phyloP scores from a whole-genome alignment of 1,140 invertebrate genomes.

The Pteromalus puparum region DNA sequence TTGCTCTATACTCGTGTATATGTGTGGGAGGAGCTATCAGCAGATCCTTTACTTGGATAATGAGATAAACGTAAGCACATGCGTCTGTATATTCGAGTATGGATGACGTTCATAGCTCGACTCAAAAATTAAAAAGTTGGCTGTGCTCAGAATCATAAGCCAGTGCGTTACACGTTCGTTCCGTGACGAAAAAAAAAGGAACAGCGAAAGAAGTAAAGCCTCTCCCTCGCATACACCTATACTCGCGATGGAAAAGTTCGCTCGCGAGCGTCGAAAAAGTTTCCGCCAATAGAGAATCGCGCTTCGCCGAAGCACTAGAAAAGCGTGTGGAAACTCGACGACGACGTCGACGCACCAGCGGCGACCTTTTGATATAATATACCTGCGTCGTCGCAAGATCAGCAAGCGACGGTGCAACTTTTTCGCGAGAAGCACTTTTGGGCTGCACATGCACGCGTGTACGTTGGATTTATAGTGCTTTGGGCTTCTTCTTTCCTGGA shows the following conservation, averaged over 20 bases:
- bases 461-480: neutral
- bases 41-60: neutral
- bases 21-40: neutral
- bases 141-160: neutral
- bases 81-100: too few relatives aligned
- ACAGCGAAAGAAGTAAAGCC: neutral
- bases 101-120: neutral
- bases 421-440: slow-evolving; percentile 18
- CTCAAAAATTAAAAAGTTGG: neutral
- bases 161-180: too few relatives aligned
- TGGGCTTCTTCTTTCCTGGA: neutral
- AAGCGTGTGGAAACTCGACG: slow-evolving; percentile 12
- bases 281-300: neutral
- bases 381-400: slow-evolving; percentile 7
- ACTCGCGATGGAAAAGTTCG: neutral
- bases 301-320: slow-evolving; percentile 32
- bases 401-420: neutral
- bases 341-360: neutral
- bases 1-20: too few relatives aligned
- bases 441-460: neutral
- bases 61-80: neutral
- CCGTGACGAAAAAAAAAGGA: neutral
- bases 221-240: too few relatives aligned
- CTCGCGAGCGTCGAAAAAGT: slow-evolving; percentile 9
- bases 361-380: slow-evolving; percentile 12